Evolutionary conservation across 1,140 invertebrate genomes (phyloP).

Genomic region (Dinothrombium tinctorium): DNA sequence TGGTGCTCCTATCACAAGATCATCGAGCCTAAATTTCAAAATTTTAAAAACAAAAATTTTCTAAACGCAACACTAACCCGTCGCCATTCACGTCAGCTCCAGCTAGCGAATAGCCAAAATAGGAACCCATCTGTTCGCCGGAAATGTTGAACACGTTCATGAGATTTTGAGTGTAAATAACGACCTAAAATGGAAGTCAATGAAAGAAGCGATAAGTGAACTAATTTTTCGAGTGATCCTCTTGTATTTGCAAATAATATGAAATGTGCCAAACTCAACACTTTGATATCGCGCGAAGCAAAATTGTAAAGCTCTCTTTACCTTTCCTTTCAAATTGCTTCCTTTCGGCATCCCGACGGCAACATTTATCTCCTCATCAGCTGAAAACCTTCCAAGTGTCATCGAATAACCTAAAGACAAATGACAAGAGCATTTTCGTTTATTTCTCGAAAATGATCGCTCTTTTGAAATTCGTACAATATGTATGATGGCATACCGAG

Average conservation of each 20-base stretch:
- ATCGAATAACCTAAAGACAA: slow-evolving; percentile 49
- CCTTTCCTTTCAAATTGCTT: slow-evolving; percentile 24
- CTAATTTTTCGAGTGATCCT: not conserved
- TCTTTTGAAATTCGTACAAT: not conserved
- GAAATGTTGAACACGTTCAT: slow-evolving; percentile 59
- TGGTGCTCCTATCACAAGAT: slow-evolving; percentile 80
- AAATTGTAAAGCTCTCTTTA: too few relatives aligned
- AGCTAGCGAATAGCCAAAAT: slow-evolving; percentile 76
- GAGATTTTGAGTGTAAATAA: slow-evolving; percentile 57
- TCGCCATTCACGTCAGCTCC: slow-evolving; percentile 79
- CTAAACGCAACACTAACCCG: slow-evolving; percentile 26
- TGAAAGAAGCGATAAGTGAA: slow-evolving; percentile 11
- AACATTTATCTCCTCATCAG: slow-evolving; percentile 40
- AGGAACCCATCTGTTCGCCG: slow-evolving; percentile 74
- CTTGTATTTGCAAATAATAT: too few relatives aligned
- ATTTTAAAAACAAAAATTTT: slow-evolving; percentile 9
- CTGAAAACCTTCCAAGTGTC: slow-evolving; percentile 62
- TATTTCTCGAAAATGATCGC: too few relatives aligned
- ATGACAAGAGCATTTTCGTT: too few relatives aligned
- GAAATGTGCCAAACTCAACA: too few relatives aligned
- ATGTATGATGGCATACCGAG: too few relatives aligned
- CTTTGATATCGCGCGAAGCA: too few relatives aligned
- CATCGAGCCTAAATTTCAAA: too few relatives aligned
- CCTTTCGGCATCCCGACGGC: slow-evolving; percentile 80
- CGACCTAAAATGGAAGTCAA: slow-evolving; percentile 41